Evolutionary conservation across 2,888 invertebrate species (phyloP).

Genomic region (Amphiduros pacificus): DNA sequence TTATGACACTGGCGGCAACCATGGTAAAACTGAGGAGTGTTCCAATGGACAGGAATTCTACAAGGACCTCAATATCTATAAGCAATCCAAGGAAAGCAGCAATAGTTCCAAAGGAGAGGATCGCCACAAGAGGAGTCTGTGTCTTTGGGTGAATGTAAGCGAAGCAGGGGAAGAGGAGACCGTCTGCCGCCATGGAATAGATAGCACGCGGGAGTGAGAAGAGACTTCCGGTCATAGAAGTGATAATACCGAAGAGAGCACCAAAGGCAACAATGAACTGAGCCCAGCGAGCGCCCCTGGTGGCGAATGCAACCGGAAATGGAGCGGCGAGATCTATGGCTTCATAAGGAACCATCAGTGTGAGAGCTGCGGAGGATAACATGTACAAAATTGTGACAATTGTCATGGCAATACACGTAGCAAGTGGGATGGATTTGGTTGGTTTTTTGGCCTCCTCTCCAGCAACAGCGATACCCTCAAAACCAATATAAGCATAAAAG

Average conservation of each 20-base stretch:
- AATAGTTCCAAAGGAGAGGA: constrained; percentile 47
- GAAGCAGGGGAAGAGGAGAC: constrained; percentile 72
- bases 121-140: constrained; percentile 63
- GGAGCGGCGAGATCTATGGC: constrained; percentile 44
- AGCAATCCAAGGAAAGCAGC: constrained; percentile 73
- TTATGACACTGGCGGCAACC: constrained; percentile 86
- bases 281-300: constrained; percentile 43
- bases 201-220: constrained; percentile 83
- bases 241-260: constrained; percentile 45
- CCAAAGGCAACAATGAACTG: constrained; percentile 45
- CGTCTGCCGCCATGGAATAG: constrained; percentile 89
- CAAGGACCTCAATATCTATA: constrained; percentile 85
- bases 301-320: constrained; percentile 47
- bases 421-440: constrained; percentile 55
- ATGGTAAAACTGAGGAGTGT: constrained; percentile 71
- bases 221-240: constrained; percentile 70
- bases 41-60: constrained; percentile 89
- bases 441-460: constrained; percentile 59
- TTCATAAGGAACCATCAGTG: constrained; percentile 49
- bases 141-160: constrained; percentile 78
- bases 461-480: constrained; percentile 58
- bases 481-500: constrained; percentile 60
- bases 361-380: constrained; percentile 44
- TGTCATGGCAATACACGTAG: constrained; percentile 44
- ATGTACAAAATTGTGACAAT: constrained; percentile 52